Conservation (phyloP, 2,888 invertebrate species). For the Apomyelois bistriatella region DNA sequence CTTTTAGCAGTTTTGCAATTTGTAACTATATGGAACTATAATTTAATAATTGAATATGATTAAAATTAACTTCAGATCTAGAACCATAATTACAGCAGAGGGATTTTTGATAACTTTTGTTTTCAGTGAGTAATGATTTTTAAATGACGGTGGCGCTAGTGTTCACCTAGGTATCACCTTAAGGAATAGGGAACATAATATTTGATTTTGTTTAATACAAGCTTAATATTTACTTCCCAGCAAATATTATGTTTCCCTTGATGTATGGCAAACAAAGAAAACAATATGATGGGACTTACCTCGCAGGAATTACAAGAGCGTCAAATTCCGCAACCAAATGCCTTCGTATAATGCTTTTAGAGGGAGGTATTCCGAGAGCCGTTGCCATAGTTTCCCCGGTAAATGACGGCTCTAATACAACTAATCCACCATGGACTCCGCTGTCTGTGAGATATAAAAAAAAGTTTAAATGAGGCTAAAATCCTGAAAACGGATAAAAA, state of each 20-base stretch:
- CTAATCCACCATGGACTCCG: slow-evolving; percentile 96
- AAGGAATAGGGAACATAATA: slow-evolving; percentile 38
- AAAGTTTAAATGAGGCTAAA: too few species aligned
- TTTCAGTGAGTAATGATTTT: too few species aligned
- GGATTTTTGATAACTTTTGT: too few species aligned
- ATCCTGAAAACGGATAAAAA: too few species aligned
- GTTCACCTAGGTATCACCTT: too few species aligned
- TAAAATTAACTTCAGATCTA: too few species aligned
- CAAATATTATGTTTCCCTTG: slow-evolving; percentile 44
- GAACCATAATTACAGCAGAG: too few species aligned
- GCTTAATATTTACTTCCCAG: slow-evolving; percentile 15
- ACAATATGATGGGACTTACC: slow-evolving; percentile 76
- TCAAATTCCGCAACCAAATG: slow-evolving; percentile 95
- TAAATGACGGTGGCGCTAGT: too few species aligned
- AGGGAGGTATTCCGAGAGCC: slow-evolving; percentile 93
- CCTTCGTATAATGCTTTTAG: slow-evolving; percentile 94
- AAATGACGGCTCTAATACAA: slow-evolving; percentile 95
- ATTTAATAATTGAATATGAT: too few species aligned
- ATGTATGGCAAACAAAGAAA: slow-evolving; percentile 15
- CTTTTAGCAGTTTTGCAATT: too few species aligned
- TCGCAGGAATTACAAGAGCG: slow-evolving; percentile 93
- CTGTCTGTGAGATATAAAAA: slow-evolving; percentile 82
- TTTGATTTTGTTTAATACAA: slow-evolving; percentile 22
- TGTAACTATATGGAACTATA: too few species aligned
- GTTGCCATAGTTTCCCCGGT: slow-evolving; percentile 97